Base-by-base conservation (phyloP, 2,113 vertebrate species). In the Pseudorectes ferrugineus region DNA sequence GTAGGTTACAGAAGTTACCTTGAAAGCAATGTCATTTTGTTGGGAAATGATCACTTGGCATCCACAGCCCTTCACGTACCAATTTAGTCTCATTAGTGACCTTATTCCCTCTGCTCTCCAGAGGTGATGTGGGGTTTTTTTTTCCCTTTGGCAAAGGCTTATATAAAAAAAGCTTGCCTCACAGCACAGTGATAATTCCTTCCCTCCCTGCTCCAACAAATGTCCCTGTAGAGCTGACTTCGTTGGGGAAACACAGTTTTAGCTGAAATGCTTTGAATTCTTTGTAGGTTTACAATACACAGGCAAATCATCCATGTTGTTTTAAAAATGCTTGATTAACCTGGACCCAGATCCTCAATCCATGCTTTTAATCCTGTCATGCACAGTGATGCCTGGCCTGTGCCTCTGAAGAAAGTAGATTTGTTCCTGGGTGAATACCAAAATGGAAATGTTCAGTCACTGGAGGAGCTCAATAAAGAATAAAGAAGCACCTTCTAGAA, bases 11-110 rank as follows among this genome's bases (percentile, higher is more conserved):
- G 75, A 87, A 89, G 57, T 43, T 94, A 88, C 75, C 81, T 95
- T 94, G 83, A 79, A 87, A 88, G 83, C 54, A 79, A 54, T 89
- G 49, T 75, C 51, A 65, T 59, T 77, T 74, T 73, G 20, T 49
- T 68, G 45, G 78, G 68, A 96, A 94, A 75, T 78, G 72, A 93
- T 88, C 84, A 82, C 63, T 81, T 81, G 63, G 88, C 67, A 85
- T 54, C 57, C 77, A 52, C 68, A 92, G 68, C 59, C 29, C 11
- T 84, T 94, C 67, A 63, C 83, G 62, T 94, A 40, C 45, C 48
- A 75, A 62, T 72, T 84, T 74, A 87, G n/a, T 88, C 63, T 92
- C 51, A 51, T 94, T 94, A 95, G 58, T 68, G 62, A 81, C 80
- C 59, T 91, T 91, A 89, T 46, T 93, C 66, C 73, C 36, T 76